Base-by-base conservation (phyloP, 2,888 invertebrate species). In the Drosophila silvestris region DNA sequence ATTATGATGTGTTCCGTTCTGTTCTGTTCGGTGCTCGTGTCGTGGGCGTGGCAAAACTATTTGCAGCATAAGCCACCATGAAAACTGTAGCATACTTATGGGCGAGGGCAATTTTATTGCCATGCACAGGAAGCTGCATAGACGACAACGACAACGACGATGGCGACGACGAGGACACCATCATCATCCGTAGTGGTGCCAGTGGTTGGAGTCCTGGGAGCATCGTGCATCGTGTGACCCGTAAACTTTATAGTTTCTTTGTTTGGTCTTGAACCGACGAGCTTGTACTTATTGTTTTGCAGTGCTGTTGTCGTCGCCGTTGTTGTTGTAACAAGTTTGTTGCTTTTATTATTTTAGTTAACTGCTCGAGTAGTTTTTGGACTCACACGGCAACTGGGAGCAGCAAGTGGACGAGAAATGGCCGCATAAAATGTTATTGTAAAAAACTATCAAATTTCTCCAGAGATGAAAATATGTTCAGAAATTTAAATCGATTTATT, bases 401-500 rank as follows among this genome's bases (percentile, higher is more conserved):
- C 47, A 30, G n/a, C 12, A 52, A 19, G 35, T 30, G 52, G 6
- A 30, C 26, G 44, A 39, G 59, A 35, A 39, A 62, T 52, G 65
- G 65, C 53, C 77, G 62, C 79, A 85, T 77, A 85, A 85, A 85
- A 85, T 88, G 80, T 81, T 87, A 87, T 84, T 88, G 90, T 83
- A 68, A 73, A 79, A 88, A 90, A 91, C 89, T 90, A 90, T 88
- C 81, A 89, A 86, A 91, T 91, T 91, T 90, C 90, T 88, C 88
- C 30, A 70, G 90, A 83, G 90, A 90, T 87, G 86, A 82, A 91
- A 85, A 87, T 92, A 91, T 91, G 91, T 91, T 90, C 90, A 90
- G 90, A 91, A 90, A 91, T 91, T 89, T 91, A 90, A 91, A 91
- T 91, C 92, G 92, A 91, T 91, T 92, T 91, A 92, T 92, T 91